Evolutionary conservation across 2,797 vertebrate genomes (phyloP).

Genomic region (Phataginus tetradactyla): DNA sequence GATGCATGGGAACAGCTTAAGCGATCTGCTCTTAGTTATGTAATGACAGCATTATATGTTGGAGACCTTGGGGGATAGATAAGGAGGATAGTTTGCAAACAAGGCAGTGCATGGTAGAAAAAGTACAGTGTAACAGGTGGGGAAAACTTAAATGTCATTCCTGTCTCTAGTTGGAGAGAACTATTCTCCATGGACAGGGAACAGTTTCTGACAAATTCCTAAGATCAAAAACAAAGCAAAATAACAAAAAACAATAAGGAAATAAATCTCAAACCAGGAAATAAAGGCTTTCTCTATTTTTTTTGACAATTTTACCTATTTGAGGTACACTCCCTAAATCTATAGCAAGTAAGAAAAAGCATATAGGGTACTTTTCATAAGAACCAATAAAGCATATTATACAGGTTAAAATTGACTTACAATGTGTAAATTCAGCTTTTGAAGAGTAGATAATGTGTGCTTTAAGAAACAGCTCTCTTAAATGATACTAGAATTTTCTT

Average conservation of each 20-base stretch:
- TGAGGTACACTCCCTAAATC: conserved; percentile 74
- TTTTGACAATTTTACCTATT: conserved; percentile 47
- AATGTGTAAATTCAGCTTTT: conserved; percentile 58
- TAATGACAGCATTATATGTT: background rate
- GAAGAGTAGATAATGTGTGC: conserved; percentile 59
- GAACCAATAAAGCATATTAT: conserved; percentile 52
- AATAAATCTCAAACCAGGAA: conserved; percentile 62
- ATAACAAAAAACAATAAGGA: conserved; percentile 4
- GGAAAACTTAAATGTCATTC: conserved; percentile 34
- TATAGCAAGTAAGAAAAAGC: conserved; percentile 76
- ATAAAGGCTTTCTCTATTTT: conserved; percentile 65
- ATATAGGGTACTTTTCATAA: conserved; percentile 54
- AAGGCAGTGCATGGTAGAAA: conserved; percentile 64
- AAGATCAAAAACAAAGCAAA: conserved; percentile 47
- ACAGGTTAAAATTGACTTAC: conserved; percentile 66
- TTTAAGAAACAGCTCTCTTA: conserved; percentile 69
- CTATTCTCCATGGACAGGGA: conserved; percentile 68
- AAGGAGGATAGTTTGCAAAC: conserved; percentile 29
- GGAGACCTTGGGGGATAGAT: conserved; percentile 8
- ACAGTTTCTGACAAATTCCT: conserved; percentile 58
- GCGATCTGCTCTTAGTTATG: conserved; percentile 16
- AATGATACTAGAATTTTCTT: conserved; percentile 44
- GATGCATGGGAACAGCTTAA: background rate
- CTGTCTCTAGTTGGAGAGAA: conserved; percentile 42
- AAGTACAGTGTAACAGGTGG: conserved; percentile 58